Base-by-base conservation (phyloP, 2,113 vertebrate genomes). In the Rhinoderma darwinii region DNA sequence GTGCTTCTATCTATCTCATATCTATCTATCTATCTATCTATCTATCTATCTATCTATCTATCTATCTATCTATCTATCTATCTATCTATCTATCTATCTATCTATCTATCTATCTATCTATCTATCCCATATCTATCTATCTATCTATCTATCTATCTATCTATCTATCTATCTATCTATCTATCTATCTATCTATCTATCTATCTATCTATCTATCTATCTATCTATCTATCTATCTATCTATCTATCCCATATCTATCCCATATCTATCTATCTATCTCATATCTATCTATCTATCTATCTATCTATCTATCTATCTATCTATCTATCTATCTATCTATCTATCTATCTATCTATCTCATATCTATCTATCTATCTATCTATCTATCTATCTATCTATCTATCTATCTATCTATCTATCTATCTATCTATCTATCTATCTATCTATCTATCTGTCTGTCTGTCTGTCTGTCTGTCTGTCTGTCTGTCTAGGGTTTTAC, bases 401-500 rank as follows among this genome's bases (percentile, higher is more conserved):
- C 27, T 17, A 32, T 68, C 12, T 68, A 35, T 72, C 35, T 20
- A 20, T 8, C 6, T 72, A 72, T 39, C 32, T 43, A n/a, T 73
- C 25, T n/a, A 54, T 54, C 51, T 54, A 54, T 54, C 51, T 54
- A 54, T 54, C 51, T 54, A 54, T 54, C 51, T 54, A 54, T 68
- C 25, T 68, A n/a, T 68, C n/a, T 68, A 68, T 68, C 63, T 68
- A 32, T 68, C 63, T 68, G 18, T 68, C 63, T 68, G 18, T 68
- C 63, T 68, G 30, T 68, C 63, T 32, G 30, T 68, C 63, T 32
- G 10, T 68, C 63, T 68, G 12, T 68, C 63, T 32, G 10, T 30
- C 63, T 68, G 10, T 68, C 63, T 4, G 10, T 68, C 63, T n/a
- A n/a, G n/a, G n/a, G n/a, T n/a, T n/a, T n/a, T n/a, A n/a, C n/a